These are phyloP conservation scores for Brachyrhaphis roseni DNA, from an alignment of 2,797 vertebrate genomes.

Conservation along the genomic window DNA sequence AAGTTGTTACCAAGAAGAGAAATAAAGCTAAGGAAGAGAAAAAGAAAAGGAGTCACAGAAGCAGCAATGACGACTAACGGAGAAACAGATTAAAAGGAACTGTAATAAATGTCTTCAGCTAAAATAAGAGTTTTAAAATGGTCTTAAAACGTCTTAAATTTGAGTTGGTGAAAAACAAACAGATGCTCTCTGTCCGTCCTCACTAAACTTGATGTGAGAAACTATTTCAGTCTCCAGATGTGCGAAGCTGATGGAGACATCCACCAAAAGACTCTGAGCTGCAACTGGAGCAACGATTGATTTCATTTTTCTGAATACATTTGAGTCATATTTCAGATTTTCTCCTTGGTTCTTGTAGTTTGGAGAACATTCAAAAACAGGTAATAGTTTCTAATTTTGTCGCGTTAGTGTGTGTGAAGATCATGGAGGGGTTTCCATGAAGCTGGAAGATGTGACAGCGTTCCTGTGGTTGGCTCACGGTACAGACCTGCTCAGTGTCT, in stretches of 20 bases:
- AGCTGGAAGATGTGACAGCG: conserved; percentile 71
- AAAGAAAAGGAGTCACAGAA: not conserved
- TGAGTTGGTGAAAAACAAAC: not conserved
- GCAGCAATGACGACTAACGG: not conserved
- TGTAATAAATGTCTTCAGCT: not conserved
- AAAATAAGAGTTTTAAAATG: not conserved
- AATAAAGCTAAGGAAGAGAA: not conserved
- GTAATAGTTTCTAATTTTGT: conserved; percentile 52
- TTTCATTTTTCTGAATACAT: not conserved
- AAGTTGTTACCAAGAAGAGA: not conserved
- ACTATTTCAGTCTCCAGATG: not conserved
- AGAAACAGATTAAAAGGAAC: not conserved
- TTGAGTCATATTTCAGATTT: not conserved
- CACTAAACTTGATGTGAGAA: not conserved
- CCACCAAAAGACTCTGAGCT: not conserved
- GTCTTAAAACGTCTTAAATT: not conserved
- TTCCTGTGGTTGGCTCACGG: conserved; percentile 75
- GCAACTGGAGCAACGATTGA: not conserved
- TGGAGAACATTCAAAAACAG: conserved; percentile 3
- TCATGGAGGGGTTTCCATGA: conserved; percentile 63
- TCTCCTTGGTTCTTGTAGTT: not conserved
- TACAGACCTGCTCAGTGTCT: conserved; percentile 75
- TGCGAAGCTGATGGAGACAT: not conserved
- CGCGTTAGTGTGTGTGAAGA: conserved; percentile 37
- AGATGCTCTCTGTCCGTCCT: not conserved